Evolutionary conservation across 2,797 vertebrate species (phyloP).

Genomic region (Falco naumanni): DNA sequence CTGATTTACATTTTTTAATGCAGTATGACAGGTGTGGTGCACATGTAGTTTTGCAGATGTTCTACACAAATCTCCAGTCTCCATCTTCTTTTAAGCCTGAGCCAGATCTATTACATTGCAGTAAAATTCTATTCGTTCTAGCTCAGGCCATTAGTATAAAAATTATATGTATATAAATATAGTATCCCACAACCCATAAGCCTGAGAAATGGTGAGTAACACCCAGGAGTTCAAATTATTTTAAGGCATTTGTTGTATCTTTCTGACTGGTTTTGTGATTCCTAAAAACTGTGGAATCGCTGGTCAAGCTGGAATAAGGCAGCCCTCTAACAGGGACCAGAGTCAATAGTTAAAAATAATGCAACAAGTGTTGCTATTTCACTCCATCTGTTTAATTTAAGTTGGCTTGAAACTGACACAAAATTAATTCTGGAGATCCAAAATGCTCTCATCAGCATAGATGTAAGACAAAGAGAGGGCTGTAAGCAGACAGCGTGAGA

Average conservation of each 20-base stretch:
- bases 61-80: neutral
- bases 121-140: neutral
- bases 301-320: neutral
- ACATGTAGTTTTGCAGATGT: neutral
- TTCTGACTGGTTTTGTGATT: neutral
- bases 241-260: neutral
- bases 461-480: neutral
- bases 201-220: neutral
- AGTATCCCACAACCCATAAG: neutral
- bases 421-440: constrained; percentile 26
- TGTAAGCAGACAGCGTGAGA: neutral
- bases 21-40: neutral
- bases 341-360: neutral
- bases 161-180: neutral
- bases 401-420: neutral
- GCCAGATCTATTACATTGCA: neutral
- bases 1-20: neutral
- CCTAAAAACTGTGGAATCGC: neutral
- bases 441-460: neutral
- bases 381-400: neutral
- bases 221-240: neutral
- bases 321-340: neutral
- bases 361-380: neutral
- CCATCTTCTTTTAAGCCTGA: neutral
- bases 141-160: neutral